Base-by-base conservation (phyloP, 2,113 vertebrate genomes). In the Chinchilla lanigera region DNA sequence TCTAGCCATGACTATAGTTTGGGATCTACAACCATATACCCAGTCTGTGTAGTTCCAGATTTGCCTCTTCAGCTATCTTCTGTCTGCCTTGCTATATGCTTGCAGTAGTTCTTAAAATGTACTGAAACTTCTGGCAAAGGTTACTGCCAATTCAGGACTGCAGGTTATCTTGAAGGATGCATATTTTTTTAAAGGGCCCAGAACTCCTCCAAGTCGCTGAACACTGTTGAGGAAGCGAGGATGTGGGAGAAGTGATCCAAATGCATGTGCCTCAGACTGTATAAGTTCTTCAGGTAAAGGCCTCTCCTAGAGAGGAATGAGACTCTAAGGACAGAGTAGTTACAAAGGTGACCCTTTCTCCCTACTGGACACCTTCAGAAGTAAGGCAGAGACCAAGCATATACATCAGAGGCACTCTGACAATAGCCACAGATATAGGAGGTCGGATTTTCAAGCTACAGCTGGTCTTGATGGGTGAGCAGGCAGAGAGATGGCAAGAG, bases 201-300 rank as follows among this genome's bases (percentile, higher is more conserved):
- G 35, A 86, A 69, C 89, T 44, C 83, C n/a, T 28, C 54, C 30
- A 3, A 33, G 22, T 73, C 47, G 90, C n/a, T 89, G 33, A 44
- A 28, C 13, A 54, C 6, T 69, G 11, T 58, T 69, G 17, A 61
- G n/a, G 63, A 88, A 82, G 22, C 6, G 4, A 41, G 8, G 11
- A 17, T 41, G 30, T 24, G 10, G 19, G 44, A 73, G 28, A 71
- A 80, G 13, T 58, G 11, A 30, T 41, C 24, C 44, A 89, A 80
- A 69, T 0, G 1, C 10, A 44, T 44, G 30, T 38, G 3, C 4
- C 4, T 30, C 54, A 14, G 1, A 67, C 3, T 52, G 0, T 50
- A 26, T 28, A 67, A 22, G 73, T 63, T 7, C 8, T 35, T 47
- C 54, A 26, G 10, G 6, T 50, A 28, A 65, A 73, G n/a, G 11